Conservation (phyloP, 2,888 invertebrate species). For the Xanthorhoe designata region DNA sequence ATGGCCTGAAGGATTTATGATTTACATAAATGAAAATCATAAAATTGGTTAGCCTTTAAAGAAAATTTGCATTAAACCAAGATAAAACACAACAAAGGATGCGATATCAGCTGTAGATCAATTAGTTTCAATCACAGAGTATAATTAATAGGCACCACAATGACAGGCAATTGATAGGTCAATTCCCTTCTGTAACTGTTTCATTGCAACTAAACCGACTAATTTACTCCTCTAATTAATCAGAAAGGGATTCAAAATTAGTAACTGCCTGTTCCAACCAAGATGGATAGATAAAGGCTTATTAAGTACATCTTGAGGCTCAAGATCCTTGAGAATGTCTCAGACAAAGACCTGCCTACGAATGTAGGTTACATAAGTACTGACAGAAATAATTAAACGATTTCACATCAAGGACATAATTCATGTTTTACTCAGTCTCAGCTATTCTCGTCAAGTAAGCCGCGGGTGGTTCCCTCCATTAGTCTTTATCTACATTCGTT, state of each 20-base stretch:
- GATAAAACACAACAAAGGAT: slow-evolving; percentile 22
- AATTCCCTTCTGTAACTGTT: slow-evolving; percentile 32
- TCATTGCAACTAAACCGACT: slow-evolving; percentile 34
- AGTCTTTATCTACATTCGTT: too few relatives aligned
- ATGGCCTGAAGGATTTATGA: too few relatives aligned
- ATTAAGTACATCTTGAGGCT: neutral
- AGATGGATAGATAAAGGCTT: slow-evolving; percentile 6
- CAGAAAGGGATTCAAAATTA: slow-evolving; percentile 39
- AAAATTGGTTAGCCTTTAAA: too few relatives aligned
- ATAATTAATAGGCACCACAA: slow-evolving; percentile 39
- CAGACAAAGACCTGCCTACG: neutral
- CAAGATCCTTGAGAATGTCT: neutral
- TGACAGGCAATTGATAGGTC: slow-evolving; percentile 41
- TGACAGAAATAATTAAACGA: neutral
- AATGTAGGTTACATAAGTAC: neutral
- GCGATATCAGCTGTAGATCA: slow-evolving; percentile 21
- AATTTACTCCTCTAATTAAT: slow-evolving; percentile 44
- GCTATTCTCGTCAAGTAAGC: too few relatives aligned
- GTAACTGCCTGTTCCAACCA: slow-evolving; percentile 27
- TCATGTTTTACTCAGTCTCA: too few relatives aligned
- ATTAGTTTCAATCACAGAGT: slow-evolving; percentile 42
- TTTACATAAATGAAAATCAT: too few relatives aligned
- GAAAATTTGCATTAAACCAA: neutral
- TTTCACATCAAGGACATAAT: too few relatives aligned
- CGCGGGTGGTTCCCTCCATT: too few relatives aligned